Evolutionary conservation across 2,113 vertebrate genomes (phyloP).

Genomic region (Poeciliopsis turrubarensis): DNA sequence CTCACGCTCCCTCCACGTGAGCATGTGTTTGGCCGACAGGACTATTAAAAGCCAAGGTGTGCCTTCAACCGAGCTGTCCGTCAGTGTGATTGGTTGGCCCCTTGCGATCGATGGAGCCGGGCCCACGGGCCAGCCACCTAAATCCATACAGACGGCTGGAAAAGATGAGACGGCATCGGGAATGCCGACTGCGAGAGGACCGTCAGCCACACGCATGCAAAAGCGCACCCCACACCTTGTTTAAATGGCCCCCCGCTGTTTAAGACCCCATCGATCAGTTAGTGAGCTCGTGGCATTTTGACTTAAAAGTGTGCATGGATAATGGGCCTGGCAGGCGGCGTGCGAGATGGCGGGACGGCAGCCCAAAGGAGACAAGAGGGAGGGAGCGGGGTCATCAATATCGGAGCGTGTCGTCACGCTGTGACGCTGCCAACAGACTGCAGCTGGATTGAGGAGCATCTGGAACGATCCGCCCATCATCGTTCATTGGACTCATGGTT

Average conservation of each 20-base stretch:
- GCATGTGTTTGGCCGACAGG: slow-evolving; percentile 29
- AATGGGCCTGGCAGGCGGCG: slow-evolving; percentile 63
- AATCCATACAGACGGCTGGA: slow-evolving; percentile 63
- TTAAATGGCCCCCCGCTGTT: slow-evolving; percentile 60
- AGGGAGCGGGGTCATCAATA: slow-evolving; percentile 57
- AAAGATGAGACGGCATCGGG: slow-evolving; percentile 60
- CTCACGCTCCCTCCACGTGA: slow-evolving; percentile 33
- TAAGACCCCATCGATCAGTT: slow-evolving; percentile 67
- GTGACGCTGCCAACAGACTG: slow-evolving; percentile 66
- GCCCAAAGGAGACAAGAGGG: slow-evolving; percentile 48
- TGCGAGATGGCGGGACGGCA: slow-evolving; percentile 51
- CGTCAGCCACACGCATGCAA: slow-evolving; percentile 24
- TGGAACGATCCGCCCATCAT: slow-evolving; percentile 14
- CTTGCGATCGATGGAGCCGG: slow-evolving; percentile 69
- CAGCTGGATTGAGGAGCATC: slow-evolving; percentile 69
- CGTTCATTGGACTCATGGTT: slow-evolving; percentile 38
- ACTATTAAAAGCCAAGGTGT: slow-evolving; percentile 68
- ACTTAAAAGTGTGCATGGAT: slow-evolving; percentile 70
- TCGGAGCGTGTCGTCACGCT: slow-evolving; percentile 41
- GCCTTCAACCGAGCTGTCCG: slow-evolving; percentile 63
- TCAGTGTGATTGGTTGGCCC: slow-evolving; percentile 74
- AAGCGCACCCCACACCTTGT: slow-evolving; percentile 23
- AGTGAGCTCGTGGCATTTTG: slow-evolving; percentile 66
- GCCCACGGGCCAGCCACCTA: slow-evolving; percentile 62
- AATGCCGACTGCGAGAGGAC: slow-evolving; percentile 33